A percentile compares a stretch with the other conserved stretches of the same genome.
These are phyloP conservation scores for Rissa tridactyla DNA, from an alignment of 2,113 vertebrate species.

Conservation along the genomic window DNA sequence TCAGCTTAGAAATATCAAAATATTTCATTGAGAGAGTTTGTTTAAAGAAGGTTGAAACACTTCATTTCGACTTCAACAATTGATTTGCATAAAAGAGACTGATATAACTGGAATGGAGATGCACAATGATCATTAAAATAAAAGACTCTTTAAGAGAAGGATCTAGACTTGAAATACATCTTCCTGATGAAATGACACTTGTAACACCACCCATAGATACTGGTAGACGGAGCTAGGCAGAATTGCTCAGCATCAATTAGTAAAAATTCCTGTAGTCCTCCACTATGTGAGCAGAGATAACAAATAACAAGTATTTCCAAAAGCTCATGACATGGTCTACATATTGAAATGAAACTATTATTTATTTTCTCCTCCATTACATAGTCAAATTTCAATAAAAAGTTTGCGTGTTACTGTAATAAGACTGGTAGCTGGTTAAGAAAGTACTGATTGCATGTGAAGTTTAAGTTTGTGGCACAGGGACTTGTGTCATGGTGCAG, in stretches of 20 bases:
- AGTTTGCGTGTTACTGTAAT: accelerated
- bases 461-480: background rate
- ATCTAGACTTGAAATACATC: background rate
- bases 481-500: background rate
- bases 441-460: background rate
- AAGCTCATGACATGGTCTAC: background rate
- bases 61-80: background rate
- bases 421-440: background rate
- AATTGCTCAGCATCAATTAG: background rate
- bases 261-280: background rate
- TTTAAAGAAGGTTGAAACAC: background rate
- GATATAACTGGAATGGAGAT: background rate
- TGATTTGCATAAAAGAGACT: background rate
- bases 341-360: background rate
- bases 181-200: background rate
- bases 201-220: background rate
- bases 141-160: background rate
- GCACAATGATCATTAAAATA: background rate
- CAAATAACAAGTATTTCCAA: background rate
- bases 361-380: background rate
- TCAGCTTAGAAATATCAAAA: background rate
- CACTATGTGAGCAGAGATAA: too few species aligned
- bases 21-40: background rate
- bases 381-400: background rate
- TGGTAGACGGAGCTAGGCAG: background rate